These are phyloP conservation scores for Eurystomus gularis DNA, from an alignment of 2,113 vertebrate species.

Conservation along the genomic window DNA sequence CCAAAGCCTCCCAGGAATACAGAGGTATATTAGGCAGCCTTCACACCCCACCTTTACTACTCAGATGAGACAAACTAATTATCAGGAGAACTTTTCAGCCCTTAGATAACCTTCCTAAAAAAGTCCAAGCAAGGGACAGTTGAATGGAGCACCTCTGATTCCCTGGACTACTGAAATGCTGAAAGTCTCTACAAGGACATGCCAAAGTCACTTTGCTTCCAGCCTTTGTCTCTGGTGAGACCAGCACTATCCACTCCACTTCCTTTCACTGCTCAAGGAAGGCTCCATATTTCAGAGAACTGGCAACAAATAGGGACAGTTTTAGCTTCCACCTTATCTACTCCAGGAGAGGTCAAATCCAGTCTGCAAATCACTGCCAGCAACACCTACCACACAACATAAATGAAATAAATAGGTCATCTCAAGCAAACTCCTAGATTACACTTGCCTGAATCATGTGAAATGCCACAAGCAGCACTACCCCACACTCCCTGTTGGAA, in stretches of 20 bases:
- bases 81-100: background rate
- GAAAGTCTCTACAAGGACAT: background rate
- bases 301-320: background rate
- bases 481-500: background rate
- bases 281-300: background rate
- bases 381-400: accelerated
- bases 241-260: background rate
- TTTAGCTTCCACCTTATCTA: background rate
- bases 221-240: background rate
- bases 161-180: background rate
- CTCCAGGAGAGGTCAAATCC: background rate
- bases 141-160: background rate
- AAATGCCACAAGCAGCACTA: background rate
- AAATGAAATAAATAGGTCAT: background rate
- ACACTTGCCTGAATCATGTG: background rate
- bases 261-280: background rate
- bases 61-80: background rate
- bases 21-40: background rate
- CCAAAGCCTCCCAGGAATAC: background rate
- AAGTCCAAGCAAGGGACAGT: background rate
- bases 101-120: background rate
- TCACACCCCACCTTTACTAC: background rate
- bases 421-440: background rate
- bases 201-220: background rate
- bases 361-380: background rate